Conservation (phyloP, 2,797 vertebrate genomes). For the Fundulus diaphanus region DNA sequence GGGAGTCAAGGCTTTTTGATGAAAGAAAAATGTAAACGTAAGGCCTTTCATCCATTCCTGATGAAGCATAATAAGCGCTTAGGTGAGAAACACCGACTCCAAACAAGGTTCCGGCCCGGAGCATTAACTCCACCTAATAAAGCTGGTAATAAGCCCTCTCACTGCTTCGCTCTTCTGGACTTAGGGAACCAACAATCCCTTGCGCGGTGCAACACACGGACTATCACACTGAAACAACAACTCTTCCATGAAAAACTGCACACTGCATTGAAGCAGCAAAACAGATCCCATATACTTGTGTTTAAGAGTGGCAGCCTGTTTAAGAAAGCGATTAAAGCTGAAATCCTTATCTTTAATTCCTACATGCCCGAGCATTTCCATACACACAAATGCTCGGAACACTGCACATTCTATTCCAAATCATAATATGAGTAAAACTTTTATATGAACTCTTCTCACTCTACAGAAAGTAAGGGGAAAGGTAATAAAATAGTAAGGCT, state of each 20-base stretch:
- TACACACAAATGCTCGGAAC: background rate
- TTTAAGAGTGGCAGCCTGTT: background rate
- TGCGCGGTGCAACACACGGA: constrained; percentile 20
- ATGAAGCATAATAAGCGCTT: constrained; percentile 56
- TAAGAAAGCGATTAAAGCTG: background rate
- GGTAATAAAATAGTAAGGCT: background rate
- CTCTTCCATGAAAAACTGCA: constrained; percentile 20
- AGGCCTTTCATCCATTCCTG: constrained; percentile 65
- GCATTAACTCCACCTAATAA: constrained; percentile 47
- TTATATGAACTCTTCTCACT: background rate
- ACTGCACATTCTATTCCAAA: background rate
- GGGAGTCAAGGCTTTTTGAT: constrained; percentile 56
- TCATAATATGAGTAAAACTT: background rate
- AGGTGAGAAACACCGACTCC: constrained; percentile 37
- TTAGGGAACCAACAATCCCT: constrained; percentile 42
- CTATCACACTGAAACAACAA: constrained; percentile 37
- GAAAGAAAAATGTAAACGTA: constrained; percentile 40
- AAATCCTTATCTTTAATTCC: background rate
- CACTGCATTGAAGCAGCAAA: constrained; percentile 4
- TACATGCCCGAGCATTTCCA: too few species aligned
- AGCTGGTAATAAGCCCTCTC: constrained; percentile 42
- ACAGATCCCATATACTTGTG: background rate
- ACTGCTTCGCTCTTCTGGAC: constrained; percentile 39
- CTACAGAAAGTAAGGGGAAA: background rate
- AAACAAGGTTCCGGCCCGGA: constrained; percentile 40